Percentiles rank a stretch among this genome's conserved stretches.
Evolutionary conservation across 2,888 invertebrate species (phyloP).

Genomic region (Oxytorus armatus): DNA sequence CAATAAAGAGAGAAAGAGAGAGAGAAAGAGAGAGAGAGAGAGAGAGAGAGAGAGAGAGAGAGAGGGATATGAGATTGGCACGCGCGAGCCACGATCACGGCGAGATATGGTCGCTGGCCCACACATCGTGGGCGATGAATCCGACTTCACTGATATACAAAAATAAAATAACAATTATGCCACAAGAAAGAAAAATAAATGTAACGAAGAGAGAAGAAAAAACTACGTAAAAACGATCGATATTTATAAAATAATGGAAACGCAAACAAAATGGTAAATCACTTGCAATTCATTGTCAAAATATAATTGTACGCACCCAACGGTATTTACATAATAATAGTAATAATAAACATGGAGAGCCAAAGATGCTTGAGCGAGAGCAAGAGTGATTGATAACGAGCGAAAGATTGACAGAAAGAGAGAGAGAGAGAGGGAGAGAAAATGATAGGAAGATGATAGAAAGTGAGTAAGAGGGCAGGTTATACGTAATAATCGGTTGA

Average conservation of each 20-base stretch:
- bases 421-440: slow-evolving; percentile 57
- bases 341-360: slow-evolving; percentile 61
- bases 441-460: slow-evolving; percentile 60
- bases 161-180: slow-evolving; percentile 49
- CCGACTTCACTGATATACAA: slow-evolving; percentile 60
- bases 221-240: slow-evolving; percentile 48
- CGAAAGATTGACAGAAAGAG: too few species aligned
- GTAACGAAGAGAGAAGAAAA: slow-evolving; percentile 20
- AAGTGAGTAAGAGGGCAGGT: slow-evolving; percentile 58
- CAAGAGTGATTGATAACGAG: too few species aligned
- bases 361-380: slow-evolving; percentile 61
- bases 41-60: slow-evolving; percentile 14
- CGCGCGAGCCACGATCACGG: slow-evolving; percentile 76
- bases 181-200: slow-evolving; percentile 40
- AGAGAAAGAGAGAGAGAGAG: slow-evolving; percentile 18
- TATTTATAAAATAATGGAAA: slow-evolving; percentile 58
- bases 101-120: slow-evolving; percentile 77
- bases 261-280: slow-evolving; percentile 63
- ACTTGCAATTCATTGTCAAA: slow-evolving; percentile 67
- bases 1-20: slow-evolving; percentile 11
- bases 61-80: slow-evolving; percentile 38
- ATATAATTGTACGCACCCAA: slow-evolving; percentile 68
- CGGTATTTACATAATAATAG: slow-evolving; percentile 69
- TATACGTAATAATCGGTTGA: slow-evolving; percentile 68
- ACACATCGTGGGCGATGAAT: slow-evolving; percentile 71